Evolutionary conservation across 2,888 invertebrate genomes (phyloP).

Genomic region (Erebia palarica): DNA sequence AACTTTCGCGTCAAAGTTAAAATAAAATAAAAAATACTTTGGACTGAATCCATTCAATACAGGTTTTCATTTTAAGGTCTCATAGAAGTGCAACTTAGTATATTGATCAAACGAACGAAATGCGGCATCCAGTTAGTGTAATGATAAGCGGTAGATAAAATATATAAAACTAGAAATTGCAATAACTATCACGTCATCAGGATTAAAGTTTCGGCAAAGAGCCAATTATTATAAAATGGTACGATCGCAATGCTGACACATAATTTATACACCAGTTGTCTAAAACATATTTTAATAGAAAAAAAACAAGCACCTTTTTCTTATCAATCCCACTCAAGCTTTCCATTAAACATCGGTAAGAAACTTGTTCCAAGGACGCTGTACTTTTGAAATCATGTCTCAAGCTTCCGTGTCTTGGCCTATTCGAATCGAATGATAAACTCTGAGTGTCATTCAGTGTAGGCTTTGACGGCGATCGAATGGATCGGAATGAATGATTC

Average conservation of each 20-base stretch:
- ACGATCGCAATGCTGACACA: not conserved
- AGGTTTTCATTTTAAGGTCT: too few species aligned
- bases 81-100: too few species aligned
- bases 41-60: too few species aligned
- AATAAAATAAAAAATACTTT: too few species aligned
- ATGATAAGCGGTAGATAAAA: too few species aligned
- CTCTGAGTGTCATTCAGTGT: conserved; percentile 55
- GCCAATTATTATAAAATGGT: not conserved
- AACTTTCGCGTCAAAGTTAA: too few species aligned
- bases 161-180: too few species aligned
- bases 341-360: conserved; percentile 60
- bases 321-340: conserved; percentile 55
- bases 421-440: conserved; percentile 57
- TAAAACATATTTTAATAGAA: not conserved
- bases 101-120: too few species aligned
- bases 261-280: not conserved
- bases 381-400: conserved; percentile 61
- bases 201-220: not conserved
- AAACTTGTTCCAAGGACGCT: conserved; percentile 65
- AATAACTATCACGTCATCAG: not conserved
- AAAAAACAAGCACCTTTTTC: conserved; percentile 53
- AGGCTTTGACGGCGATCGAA: conserved; percentile 53
- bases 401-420: conserved; percentile 56
- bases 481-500: conserved; percentile 65
- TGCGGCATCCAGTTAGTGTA: too few species aligned